A percentile compares a stretch with the other conserved stretches of the same genome.
These are phyloP conservation scores for Trichomalopsis sarcophagae DNA, from an alignment of 1,140 invertebrate genomes.

Conservation along the genomic window DNA sequence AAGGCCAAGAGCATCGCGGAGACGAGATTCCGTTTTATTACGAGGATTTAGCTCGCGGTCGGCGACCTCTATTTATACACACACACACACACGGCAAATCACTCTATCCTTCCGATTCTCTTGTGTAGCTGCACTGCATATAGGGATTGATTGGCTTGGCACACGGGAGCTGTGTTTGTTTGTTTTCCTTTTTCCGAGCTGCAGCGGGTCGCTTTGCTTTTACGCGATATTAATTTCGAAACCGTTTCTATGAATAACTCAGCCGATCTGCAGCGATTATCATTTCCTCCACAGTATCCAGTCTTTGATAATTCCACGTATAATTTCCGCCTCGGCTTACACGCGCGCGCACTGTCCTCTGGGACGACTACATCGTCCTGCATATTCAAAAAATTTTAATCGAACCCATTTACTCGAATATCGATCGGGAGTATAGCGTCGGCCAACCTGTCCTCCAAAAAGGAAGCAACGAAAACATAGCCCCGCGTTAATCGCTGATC, in stretches of 20 bases:
- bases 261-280: too few species aligned
- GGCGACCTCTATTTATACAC: not conserved
- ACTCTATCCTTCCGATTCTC: constrained; percentile 10
- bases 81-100: not conserved
- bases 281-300: too few species aligned
- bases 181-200: too few species aligned
- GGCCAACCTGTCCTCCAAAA: not conserved
- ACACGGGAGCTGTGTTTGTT: too few species aligned
- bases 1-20: constrained; percentile 30
- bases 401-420: not conserved
- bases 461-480: not conserved
- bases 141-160: constrained; percentile 15
- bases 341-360: too few species aligned
- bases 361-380: not conserved
- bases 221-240: too few species aligned
- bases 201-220: too few species aligned
- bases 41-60: constrained; percentile 48
- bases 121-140: not conserved
- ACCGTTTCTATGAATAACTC: too few species aligned
- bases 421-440: not conserved
- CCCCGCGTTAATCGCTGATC: constrained; percentile 9
- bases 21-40: constrained; percentile 44
- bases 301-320: too few species aligned
- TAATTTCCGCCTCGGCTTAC: too few species aligned
- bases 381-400: not conserved